Evolutionary conservation across 2,113 vertebrate genomes (phyloP), one percentile per base, ranked within the genome.

Genomic region (Carettochelys insculpta): DNA sequence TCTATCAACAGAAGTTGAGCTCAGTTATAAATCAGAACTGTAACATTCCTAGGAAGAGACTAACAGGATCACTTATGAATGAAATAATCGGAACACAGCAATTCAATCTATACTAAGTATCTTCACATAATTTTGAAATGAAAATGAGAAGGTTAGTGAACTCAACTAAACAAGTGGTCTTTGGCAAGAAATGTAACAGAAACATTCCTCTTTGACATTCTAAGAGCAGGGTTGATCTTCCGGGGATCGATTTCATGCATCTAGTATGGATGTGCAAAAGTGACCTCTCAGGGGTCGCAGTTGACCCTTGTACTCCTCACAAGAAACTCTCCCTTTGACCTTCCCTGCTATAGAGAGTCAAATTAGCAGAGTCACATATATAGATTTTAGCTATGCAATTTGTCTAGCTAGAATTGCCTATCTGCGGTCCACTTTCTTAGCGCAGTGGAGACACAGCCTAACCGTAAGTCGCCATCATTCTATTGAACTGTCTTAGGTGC

Each of bases 1-100:
- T 97, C 99, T 99, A 97, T 47, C 76, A 94, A 96, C 5, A 88
- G 87, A 75, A 90, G 87, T n/a, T 3, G 45, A 81, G 91, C 80
- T 91, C 90, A 94, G 58, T 19, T 89, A 89, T 27, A 54, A n/a
- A 83, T 92, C 92, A 92, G 82, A 95, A 90, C 73, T 78, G 19
- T 53, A 92, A 82, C 61, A 76, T 51, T 79, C 75, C 16, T 71
- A 85, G 43, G 8, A 47, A 75, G 73, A 81, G 22, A 68, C 61
- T 43, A 82, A 25, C 4, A 51, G 0, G 56, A 19, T 52, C 65
- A 43, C 53, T 93, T 96, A 81, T 90, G 52, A 92, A 92, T 0
- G 9, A 86, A 86, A 31, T 89, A 24, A 79, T 77, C 80, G 85
- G 76, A 85, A 86, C 7, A 31, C 34, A 92, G 2, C 11, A 56